Percentiles rank a stretch among this genome's conserved stretches.
phyloP scores from a whole-genome alignment of 1,140 invertebrate genomes.

The Heliconius congener region DNA sequence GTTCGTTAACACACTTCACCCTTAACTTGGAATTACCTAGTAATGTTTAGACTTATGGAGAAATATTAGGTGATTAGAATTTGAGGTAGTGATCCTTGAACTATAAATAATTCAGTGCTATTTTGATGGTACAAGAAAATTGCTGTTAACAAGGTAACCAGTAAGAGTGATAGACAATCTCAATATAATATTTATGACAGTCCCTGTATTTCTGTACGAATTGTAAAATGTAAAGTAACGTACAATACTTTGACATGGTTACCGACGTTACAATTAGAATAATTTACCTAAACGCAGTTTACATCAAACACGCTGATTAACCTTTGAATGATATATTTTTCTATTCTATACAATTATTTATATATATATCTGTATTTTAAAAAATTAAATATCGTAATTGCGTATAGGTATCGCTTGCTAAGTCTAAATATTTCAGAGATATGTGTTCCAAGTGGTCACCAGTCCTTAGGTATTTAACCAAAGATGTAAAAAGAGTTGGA shows the following conservation, averaged over 20 bases:
- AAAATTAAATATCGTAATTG: background rate
- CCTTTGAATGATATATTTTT: background rate
- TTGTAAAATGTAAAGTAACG: background rate
- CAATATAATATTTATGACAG: background rate
- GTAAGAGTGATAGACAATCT: background rate
- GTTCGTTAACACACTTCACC: constrained; percentile 53
- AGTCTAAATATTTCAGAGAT: constrained; percentile 35
- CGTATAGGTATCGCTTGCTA: background rate
- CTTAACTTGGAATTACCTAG: constrained; percentile 18
- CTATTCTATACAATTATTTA: background rate
- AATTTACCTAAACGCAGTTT: background rate
- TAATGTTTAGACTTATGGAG: constrained; percentile 18
- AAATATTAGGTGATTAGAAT: constrained; percentile 19
- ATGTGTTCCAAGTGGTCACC: constrained; percentile 59
- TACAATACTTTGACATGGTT: constrained; percentile 8
- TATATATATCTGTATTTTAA: background rate
- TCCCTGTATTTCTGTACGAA: background rate
- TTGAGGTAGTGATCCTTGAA: constrained; percentile 27
- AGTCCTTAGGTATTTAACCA: constrained; percentile 75
- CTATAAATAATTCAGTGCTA: constrained; percentile 22
- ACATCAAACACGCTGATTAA: background rate
- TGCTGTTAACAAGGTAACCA: constrained; percentile 18
- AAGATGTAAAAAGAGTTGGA: constrained; percentile 79
- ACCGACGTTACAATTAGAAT: constrained; percentile 12
- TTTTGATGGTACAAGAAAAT: constrained; percentile 18